These are phyloP conservation scores for Columbina picui DNA, from an alignment of 2,113 vertebrate species.

Conservation along the genomic window DNA sequence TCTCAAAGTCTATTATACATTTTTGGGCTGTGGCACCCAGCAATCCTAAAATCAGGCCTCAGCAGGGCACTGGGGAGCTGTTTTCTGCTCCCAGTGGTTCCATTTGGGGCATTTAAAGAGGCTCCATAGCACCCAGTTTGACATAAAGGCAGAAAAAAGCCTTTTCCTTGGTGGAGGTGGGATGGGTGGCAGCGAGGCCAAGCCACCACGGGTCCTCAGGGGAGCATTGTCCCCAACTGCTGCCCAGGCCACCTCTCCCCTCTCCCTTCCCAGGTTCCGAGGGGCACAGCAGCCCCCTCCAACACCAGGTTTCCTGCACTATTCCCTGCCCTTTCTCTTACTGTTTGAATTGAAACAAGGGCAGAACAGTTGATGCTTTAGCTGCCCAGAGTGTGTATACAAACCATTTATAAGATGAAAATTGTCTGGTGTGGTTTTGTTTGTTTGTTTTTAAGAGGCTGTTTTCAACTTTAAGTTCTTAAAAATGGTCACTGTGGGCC, in stretches of 20 bases:
- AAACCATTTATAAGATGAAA: not conserved
- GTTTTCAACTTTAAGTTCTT: not conserved
- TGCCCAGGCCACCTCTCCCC: not conserved
- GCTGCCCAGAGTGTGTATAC: not conserved
- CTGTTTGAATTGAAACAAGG: not conserved
- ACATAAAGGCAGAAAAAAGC: not conserved
- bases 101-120: not conserved
- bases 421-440: not conserved
- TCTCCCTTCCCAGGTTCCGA: not conserved
- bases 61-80: not conserved
- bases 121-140: not conserved
- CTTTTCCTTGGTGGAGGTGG: not conserved
- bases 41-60: not conserved
- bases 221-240: accelerated
- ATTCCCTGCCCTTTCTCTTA: not conserved
- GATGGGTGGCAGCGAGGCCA: accelerated
- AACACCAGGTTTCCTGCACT: not conserved
- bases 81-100: not conserved
- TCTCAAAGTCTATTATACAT: not conserved
- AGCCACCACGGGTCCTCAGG: not conserved
- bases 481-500: not conserved
- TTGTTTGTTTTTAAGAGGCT: no score
- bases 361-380: not conserved
- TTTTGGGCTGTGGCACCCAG: not conserved
- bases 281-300: not conserved